These are phyloP conservation scores for Aurelia coerulea DNA, from an alignment of 30 jellyfish, hydroid and myxozoan genomes.

Conservation along the genomic window DNA sequence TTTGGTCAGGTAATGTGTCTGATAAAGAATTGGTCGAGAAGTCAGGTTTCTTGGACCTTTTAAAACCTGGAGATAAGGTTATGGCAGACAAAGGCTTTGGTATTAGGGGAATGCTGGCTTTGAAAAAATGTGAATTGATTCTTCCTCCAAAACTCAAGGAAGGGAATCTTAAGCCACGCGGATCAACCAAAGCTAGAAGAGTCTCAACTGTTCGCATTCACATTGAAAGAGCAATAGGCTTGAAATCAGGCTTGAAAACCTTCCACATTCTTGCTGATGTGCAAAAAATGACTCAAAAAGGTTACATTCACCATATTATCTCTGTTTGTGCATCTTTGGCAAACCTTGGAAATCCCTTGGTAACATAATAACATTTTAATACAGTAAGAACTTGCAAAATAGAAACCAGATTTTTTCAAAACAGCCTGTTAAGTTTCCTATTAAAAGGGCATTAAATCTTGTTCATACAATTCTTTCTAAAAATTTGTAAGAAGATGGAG, in stretches of 20 bases:
- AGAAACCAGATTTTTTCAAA: too few relatives aligned
- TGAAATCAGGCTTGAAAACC: conserved; percentile 62
- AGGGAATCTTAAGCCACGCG: conserved; percentile 25
- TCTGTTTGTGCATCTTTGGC: conserved; percentile 30
- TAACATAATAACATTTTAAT: neutral
- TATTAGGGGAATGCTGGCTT: conserved; percentile 15
- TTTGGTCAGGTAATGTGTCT: conserved; percentile 50
- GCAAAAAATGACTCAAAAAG: conserved; percentile 20
- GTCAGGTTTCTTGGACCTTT: conserved; percentile 39
- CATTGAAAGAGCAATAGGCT: conserved; percentile 68
- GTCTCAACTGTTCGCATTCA: conserved; percentile 53
- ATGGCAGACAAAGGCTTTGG: too few relatives aligned
- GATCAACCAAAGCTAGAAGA: conserved; percentile 33
- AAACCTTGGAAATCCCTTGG: conserved; percentile 24
- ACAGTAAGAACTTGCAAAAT: too few relatives aligned
- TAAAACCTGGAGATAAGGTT: conserved; percentile 49
- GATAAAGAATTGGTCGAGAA: conserved; percentile 35
- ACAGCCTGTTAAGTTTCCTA: too few relatives aligned
- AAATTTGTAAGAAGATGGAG: too few relatives aligned
- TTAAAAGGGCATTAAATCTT: too few relatives aligned
- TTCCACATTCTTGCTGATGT: conserved; percentile 31
- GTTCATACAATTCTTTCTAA: too few relatives aligned
- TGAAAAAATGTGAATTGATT: conserved; percentile 8
- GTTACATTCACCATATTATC: conserved; percentile 24
- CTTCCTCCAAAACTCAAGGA: conserved; percentile 23